Conservation (phyloP, 2,888 invertebrate genomes). For the Habroteleia sp. region DNA sequence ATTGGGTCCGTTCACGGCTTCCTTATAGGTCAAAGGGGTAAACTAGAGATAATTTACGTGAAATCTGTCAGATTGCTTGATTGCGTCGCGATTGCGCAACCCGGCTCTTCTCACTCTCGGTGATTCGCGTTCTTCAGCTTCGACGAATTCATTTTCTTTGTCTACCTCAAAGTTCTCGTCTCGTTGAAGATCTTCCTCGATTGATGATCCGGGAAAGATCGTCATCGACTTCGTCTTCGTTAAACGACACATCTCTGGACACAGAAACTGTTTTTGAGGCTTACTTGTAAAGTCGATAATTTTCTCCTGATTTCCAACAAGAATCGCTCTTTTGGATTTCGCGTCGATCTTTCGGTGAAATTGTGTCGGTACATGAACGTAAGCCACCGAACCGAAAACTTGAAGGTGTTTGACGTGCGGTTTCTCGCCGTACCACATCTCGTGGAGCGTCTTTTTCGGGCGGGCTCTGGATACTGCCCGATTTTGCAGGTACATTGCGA, state of each 20-base stretch:
- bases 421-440: conserved; percentile 42
- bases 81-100: too few relatives aligned
- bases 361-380: not conserved
- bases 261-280: not conserved
- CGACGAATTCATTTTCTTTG: too few relatives aligned
- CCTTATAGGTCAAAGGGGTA: too few relatives aligned
- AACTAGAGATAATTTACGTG: too few relatives aligned
- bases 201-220: too few relatives aligned
- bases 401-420: conserved; percentile 33
- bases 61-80: too few relatives aligned
- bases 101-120: too few relatives aligned
- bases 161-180: too few relatives aligned
- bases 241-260: not conserved
- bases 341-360: not conserved
- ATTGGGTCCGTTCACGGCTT: too few relatives aligned
- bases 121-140: too few relatives aligned
- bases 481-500: conserved; percentile 37
- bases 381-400: conserved; percentile 32
- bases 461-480: conserved; percentile 3
- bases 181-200: too few relatives aligned
- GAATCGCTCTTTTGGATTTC: conserved; percentile 1
- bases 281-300: not conserved
- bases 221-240: too few relatives aligned
- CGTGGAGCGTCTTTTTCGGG: conserved; percentile 22
- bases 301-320: not conserved